Percentiles rank a stretch among this genome's conserved stretches.
phyloP scores from a whole-genome alignment of 2,888 invertebrate genomes.

The Mythimna impura region DNA sequence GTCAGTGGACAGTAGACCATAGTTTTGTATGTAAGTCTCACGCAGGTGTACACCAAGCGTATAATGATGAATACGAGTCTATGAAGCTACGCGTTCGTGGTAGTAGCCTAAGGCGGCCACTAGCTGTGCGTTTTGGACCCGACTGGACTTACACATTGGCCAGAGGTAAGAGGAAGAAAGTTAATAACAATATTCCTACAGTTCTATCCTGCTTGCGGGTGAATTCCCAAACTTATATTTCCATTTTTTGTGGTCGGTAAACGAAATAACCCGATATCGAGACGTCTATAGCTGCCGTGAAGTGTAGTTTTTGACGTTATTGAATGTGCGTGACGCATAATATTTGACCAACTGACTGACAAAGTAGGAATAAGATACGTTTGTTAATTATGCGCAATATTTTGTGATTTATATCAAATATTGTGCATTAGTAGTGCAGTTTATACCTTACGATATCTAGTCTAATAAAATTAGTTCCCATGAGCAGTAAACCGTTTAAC shows the following conservation, averaged over 20 bases:
- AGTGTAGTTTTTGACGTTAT: background rate
- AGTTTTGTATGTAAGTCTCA: too few species aligned
- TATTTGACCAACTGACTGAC: constrained; percentile 33
- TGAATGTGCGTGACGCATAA: constrained; percentile 14
- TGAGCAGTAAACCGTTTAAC: constrained; percentile 17
- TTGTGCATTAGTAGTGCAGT: constrained; percentile 28
- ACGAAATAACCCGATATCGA: background rate
- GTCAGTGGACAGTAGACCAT: too few species aligned
- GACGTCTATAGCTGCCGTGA: constrained; percentile 2
- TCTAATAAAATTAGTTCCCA: constrained; percentile 26
- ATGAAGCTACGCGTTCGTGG: too few species aligned
- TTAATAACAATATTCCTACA: background rate
- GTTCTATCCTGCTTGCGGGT: background rate
- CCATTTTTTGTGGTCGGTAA: background rate
- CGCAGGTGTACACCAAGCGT: too few species aligned
- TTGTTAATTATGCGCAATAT: constrained; percentile 14
- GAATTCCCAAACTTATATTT: background rate
- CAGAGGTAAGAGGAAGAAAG: background rate
- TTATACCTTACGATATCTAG: constrained; percentile 26
- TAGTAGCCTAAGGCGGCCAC: too few species aligned
- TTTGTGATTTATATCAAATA: background rate
- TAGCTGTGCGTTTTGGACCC: too few species aligned
- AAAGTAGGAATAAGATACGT: constrained; percentile 18
- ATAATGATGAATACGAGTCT: too few species aligned
- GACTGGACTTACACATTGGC: too few species aligned